Evolutionary conservation across 2,888 invertebrate species (phyloP).

Genomic region (Parochlus steinenii): DNA sequence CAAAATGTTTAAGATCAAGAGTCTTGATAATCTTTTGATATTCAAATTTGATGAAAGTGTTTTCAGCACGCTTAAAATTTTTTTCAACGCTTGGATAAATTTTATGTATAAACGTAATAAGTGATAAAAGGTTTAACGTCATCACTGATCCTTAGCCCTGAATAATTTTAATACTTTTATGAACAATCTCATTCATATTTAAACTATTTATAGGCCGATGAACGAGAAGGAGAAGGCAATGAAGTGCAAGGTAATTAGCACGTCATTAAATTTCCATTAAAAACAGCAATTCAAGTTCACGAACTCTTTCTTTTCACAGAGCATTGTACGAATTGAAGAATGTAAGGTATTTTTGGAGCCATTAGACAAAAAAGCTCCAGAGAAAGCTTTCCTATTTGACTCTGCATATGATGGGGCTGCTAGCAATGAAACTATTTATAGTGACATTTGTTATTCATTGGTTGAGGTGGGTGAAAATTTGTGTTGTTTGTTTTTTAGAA

Average conservation of each 20-base stretch:
- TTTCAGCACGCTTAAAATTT: too few species aligned
- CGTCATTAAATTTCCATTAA: too few species aligned
- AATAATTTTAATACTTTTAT: too few species aligned
- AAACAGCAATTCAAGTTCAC: conserved; percentile 1
- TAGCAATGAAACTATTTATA: conserved; percentile 72
- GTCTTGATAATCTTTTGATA: too few species aligned
- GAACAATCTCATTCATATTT: too few species aligned
- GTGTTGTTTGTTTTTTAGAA: too few species aligned
- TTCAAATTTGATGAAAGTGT: too few species aligned
- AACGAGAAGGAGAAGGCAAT: conserved; percentile 54
- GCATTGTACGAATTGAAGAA: conserved; percentile 47
- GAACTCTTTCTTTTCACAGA: conserved; percentile 28
- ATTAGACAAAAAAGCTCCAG: conserved; percentile 38
- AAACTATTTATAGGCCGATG: conserved; percentile 82
- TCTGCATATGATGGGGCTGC: conserved; percentile 62
- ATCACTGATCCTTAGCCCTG: too few species aligned
- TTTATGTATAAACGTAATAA: too few species aligned
- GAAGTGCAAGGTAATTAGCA: conserved; percentile 40
- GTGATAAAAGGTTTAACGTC: too few species aligned
- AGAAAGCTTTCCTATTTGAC: conserved; percentile 66
- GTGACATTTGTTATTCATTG: conserved; percentile 67
- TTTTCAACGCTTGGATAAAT: too few species aligned
- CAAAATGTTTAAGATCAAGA: too few species aligned
- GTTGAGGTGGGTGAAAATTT: conserved; percentile 43
- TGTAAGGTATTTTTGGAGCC: conserved; percentile 44